These are phyloP conservation scores for Mugil cephalus DNA, from an alignment of 2,113 vertebrate genomes.

Conservation along the genomic window DNA sequence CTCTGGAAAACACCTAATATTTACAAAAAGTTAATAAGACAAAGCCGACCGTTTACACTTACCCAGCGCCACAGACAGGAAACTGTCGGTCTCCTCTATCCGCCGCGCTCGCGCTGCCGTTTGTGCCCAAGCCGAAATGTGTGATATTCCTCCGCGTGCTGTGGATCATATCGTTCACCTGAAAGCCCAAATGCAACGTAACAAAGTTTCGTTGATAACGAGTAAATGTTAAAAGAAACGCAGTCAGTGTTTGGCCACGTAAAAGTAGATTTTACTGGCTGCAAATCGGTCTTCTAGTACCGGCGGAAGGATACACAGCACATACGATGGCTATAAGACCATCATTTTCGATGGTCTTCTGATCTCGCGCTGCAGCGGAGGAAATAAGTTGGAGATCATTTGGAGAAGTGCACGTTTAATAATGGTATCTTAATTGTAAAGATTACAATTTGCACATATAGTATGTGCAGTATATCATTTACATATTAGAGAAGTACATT, in stretches of 20 bases:
- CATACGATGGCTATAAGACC: slow-evolving; percentile 75
- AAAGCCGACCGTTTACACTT: slow-evolving; percentile 55
- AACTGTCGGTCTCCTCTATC: slow-evolving; percentile 53
- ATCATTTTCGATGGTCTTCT: slow-evolving; percentile 85
- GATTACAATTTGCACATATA: no score
- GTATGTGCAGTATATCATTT: no score
- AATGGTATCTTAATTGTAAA: no score
- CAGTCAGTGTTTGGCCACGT: accelerated
- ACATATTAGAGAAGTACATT: no score
- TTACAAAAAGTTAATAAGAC: slow-evolving; percentile 8
- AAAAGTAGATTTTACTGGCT: background rate
- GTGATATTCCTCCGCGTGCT: slow-evolving; percentile 58
- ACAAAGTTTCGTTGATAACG: accelerated
- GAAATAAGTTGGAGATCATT: background rate
- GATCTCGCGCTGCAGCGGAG: background rate
- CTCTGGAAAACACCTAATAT: background rate
- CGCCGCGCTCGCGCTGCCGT: slow-evolving; percentile 70
- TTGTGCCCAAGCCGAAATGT: background rate
- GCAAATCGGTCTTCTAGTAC: slow-evolving; percentile 52
- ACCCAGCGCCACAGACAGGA: slow-evolving; percentile 71
- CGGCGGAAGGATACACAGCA: slow-evolving; percentile 68
- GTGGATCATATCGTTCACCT: accelerated
- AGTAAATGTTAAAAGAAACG: accelerated
- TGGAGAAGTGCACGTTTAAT: no score
- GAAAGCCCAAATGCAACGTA: accelerated